These are phyloP conservation scores for Colaptes auratus DNA, from an alignment of 2,113 vertebrate genomes.

Conservation along the genomic window DNA sequence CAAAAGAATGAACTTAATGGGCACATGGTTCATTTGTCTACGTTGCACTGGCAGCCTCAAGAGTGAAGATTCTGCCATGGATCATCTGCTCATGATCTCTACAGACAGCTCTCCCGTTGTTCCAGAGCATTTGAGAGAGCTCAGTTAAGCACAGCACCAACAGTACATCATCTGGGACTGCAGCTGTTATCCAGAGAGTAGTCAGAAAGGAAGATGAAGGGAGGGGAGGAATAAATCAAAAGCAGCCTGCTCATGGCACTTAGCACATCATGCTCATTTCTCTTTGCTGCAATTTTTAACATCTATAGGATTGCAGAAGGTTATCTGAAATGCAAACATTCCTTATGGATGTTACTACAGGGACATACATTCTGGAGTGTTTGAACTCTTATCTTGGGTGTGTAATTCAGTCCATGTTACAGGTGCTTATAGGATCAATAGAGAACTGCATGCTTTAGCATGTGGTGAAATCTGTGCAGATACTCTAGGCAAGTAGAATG, in stretches of 20 bases:
- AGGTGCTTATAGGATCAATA: not conserved
- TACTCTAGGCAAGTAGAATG: not conserved
- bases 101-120: not conserved
- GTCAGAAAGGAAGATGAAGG: not conserved
- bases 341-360: not conserved
- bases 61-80: not conserved
- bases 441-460: not conserved
- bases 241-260: not conserved
- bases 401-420: not conserved
- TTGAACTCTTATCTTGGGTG: not conserved
- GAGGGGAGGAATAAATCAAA: constrained; percentile 46
- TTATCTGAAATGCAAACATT: not conserved
- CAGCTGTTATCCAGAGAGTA: constrained; percentile 34
- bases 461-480: not conserved
- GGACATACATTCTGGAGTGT: not conserved
- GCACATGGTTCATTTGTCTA: constrained; percentile 23
- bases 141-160: not conserved
- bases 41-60: not conserved
- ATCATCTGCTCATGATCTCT: constrained; percentile 41
- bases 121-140: not conserved
- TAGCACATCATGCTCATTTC: not conserved
- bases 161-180: constrained; percentile 18
- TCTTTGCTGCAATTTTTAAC: constrained; percentile 1
- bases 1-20: not conserved
- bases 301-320: not conserved